Conservation (phyloP, 2,797 vertebrate species). For the Acomys russatus region DNA sequence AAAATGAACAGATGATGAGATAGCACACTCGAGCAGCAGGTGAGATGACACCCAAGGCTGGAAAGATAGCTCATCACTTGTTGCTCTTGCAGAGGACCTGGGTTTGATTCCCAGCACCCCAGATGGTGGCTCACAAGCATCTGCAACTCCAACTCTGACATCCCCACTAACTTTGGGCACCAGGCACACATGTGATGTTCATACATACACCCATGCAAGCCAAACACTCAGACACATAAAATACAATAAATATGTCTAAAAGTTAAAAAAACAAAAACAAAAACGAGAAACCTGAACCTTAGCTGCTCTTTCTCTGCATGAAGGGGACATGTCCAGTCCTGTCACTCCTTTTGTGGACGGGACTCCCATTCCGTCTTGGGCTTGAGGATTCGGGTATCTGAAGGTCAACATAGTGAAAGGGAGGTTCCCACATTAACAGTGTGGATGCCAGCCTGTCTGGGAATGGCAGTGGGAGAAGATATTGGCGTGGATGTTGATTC, state of each 20-base stretch:
- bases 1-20: constrained; percentile 26
- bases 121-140: neutral
- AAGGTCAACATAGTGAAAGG: neutral
- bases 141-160: neutral
- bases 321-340: neutral
- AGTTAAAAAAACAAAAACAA: neutral
- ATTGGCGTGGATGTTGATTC: neutral
- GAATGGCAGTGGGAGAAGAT: neutral
- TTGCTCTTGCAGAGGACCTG: neutral
- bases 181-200: neutral
- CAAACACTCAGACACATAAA: neutral
- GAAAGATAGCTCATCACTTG: neutral
- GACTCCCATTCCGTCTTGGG: neutral
- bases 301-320: neutral
- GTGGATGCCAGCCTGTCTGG: neutral
- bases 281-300: neutral
- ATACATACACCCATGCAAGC: neutral
- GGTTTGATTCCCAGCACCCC: neutral
- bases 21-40: neutral
- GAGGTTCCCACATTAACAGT: neutral
- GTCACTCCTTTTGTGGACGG: neutral
- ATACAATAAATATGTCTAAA: neutral
- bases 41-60: neutral
- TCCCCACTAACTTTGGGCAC: neutral
- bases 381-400: constrained; percentile 27